Evolutionary conservation across 2,797 vertebrate genomes (phyloP).

Genomic region (Acrocephalus scirpaceus): DNA sequence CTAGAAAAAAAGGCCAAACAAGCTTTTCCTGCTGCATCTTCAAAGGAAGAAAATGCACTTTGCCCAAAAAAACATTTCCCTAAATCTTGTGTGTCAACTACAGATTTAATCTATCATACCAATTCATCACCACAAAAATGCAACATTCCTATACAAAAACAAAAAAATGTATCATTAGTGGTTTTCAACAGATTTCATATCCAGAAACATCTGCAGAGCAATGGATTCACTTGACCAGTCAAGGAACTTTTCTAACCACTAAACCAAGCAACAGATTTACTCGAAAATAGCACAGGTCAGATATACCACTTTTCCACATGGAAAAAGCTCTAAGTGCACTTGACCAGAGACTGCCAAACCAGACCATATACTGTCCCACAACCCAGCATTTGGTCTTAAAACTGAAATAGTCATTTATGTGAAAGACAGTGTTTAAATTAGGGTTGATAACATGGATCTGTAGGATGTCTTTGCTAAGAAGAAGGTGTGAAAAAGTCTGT

Average conservation of each 20-base stretch:
- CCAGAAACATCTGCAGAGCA: constrained; percentile 62
- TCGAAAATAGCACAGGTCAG: constrained; percentile 55
- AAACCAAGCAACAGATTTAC: constrained; percentile 55
- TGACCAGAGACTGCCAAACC: not conserved
- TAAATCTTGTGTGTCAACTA: constrained; percentile 18
- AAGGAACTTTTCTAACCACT: constrained; percentile 57
- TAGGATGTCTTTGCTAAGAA: not conserved
- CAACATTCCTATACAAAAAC: constrained; percentile 54
- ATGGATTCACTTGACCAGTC: constrained; percentile 51
- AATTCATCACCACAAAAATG: constrained; percentile 70
- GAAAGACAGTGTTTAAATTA: not conserved
- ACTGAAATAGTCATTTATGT: not conserved
- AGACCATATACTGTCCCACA: not conserved
- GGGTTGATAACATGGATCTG: not conserved
- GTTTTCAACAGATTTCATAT: constrained; percentile 55
- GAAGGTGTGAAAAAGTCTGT: not conserved
- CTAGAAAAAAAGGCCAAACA: not conserved
- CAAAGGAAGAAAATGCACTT: constrained; percentile 19
- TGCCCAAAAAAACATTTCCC: not conserved
- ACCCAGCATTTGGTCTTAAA: not conserved
- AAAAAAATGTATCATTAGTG: constrained; percentile 67
- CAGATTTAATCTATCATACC: constrained; percentile 38
- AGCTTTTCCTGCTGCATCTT: not conserved
- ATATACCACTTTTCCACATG: not conserved
- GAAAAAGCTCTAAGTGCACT: not conserved